Conservation (phyloP, 2,113 vertebrate genomes). For the Camarhynchus parvulus region DNA sequence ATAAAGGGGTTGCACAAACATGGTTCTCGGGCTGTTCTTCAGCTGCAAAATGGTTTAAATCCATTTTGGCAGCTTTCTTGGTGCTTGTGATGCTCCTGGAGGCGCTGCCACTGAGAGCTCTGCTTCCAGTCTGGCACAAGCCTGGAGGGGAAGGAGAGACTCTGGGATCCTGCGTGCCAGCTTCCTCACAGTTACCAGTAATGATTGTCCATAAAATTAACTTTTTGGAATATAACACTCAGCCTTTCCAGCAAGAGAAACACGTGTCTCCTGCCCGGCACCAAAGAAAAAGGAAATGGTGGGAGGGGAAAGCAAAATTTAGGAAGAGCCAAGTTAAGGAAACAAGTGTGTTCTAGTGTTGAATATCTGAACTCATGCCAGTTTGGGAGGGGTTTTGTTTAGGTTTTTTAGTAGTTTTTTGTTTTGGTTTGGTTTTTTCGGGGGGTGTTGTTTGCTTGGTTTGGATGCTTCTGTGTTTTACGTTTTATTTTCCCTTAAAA, state of each 20-base stretch:
- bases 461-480: neutral
- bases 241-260: neutral
- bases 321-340: neutral
- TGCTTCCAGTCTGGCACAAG: neutral
- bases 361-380: neutral
- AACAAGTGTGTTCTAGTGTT: neutral
- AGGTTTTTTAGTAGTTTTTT: neutral
- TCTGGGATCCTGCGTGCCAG: accelerated
- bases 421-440: neutral
- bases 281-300: neutral
- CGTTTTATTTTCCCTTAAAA: constrained; percentile 29
- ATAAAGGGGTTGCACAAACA: neutral
- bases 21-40: neutral
- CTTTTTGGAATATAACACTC: neutral
- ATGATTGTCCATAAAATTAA: neutral
- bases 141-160: neutral
- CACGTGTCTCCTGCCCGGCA: neutral
- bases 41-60: neutral
- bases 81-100: neutral
- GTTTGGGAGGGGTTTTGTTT: neutral
- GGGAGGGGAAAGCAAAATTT: neutral
- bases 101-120: accelerated
- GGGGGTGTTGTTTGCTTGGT: neutral
- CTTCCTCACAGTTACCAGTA: neutral
- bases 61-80: neutral